phyloP scores from a whole-genome alignment of 2,113 vertebrate species.

The Platysteira castanea region DNA sequence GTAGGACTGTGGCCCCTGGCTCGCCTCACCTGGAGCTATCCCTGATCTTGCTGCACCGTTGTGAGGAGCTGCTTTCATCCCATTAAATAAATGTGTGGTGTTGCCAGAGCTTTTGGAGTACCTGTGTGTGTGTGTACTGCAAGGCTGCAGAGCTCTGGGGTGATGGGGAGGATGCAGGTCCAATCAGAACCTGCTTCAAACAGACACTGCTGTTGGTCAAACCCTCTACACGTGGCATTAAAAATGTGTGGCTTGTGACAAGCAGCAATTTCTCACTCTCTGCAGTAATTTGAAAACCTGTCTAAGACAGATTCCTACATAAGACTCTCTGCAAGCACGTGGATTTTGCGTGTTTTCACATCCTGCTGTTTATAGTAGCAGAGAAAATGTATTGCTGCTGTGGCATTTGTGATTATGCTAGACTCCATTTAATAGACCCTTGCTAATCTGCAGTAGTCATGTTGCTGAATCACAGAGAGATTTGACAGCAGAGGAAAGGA shows the following conservation, averaged over 20 bases:
- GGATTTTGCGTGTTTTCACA: not conserved
- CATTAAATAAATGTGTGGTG: not conserved
- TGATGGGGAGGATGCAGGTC: not conserved
- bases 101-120: not conserved
- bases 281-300: not conserved
- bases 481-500: not conserved
- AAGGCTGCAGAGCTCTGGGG: not conserved
- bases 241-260: not conserved
- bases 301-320: not conserved
- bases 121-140: not conserved
- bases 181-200: not conserved
- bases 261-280: not conserved
- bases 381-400: not conserved
- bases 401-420: not conserved
- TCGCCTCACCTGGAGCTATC: fast-evolving
- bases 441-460: not conserved
- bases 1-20: not conserved
- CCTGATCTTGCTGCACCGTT: not conserved
- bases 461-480: not conserved
- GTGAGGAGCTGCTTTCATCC: not conserved
- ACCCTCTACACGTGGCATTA: not conserved
- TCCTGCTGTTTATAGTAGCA: not conserved
- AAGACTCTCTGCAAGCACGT: not conserved
- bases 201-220: not conserved
- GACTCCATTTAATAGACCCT: not conserved